Conservation (phyloP, 1,140 invertebrate genomes). For the Neodiprion fabricii region DNA sequence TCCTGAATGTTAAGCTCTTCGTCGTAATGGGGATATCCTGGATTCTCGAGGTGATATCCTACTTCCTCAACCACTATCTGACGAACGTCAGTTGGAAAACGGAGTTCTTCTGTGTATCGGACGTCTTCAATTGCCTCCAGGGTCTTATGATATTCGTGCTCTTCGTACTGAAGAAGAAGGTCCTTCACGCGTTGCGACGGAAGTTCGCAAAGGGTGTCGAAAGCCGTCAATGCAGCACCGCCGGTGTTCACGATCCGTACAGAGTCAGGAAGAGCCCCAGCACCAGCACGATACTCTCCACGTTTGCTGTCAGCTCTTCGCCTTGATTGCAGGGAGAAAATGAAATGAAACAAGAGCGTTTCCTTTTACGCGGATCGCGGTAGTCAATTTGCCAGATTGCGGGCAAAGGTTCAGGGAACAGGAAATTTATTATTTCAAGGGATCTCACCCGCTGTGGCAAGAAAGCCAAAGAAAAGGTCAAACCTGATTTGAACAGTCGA, state of each 20-base stretch:
- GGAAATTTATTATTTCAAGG: no score
- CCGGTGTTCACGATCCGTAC: slow-evolving; percentile 36
- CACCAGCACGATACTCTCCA: slow-evolving; percentile 44
- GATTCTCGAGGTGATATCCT: slow-evolving; percentile 71
- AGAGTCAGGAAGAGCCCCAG: slow-evolving; percentile 40
- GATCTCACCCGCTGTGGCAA: no score
- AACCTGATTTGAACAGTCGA: no score
- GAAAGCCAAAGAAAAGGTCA: no score
- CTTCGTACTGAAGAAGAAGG: slow-evolving; percentile 69
- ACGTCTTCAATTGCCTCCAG: slow-evolving; percentile 68
- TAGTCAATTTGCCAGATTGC: no score
- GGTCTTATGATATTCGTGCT: slow-evolving; percentile 72
- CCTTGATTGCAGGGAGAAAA: slow-evolving; percentile 22
- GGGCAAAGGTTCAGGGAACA: no score
- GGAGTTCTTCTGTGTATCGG: slow-evolving; percentile 55
- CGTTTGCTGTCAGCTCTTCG: slow-evolving; percentile 29
- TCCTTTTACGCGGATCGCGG: no score
- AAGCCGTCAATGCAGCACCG: slow-evolving; percentile 25
- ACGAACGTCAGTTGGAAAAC: slow-evolving; percentile 23
- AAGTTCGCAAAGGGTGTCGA: slow-evolving; percentile 27
- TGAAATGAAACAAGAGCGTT: neutral
- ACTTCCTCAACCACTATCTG: slow-evolving; percentile 40
- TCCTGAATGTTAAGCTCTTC: slow-evolving; percentile 76
- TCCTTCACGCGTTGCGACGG: slow-evolving; percentile 47
- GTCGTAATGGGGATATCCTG: slow-evolving; percentile 79